phyloP scores from a whole-genome alignment of 2,113 vertebrate species.

The Paradisaea rubra region DNA sequence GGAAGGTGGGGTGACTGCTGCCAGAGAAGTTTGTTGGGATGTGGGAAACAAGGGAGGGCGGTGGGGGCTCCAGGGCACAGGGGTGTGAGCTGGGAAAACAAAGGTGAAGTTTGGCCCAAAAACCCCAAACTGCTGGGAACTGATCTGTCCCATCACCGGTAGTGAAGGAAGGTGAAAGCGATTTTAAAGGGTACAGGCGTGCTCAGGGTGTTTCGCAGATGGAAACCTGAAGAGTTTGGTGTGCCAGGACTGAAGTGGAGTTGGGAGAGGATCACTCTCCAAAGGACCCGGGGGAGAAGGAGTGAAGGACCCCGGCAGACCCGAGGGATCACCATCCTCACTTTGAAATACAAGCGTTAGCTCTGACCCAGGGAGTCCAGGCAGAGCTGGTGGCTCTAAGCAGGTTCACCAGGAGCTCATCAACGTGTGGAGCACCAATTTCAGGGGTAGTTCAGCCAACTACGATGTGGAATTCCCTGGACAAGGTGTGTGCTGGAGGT shows the following conservation, averaged over 20 bases:
- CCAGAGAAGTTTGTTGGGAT: rapidly evolving
- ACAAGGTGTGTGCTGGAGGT: background rate
- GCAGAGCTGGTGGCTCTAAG: background rate
- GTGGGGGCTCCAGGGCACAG: rapidly evolving
- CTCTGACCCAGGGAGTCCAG: background rate
- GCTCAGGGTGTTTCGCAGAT: background rate
- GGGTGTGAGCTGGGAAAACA: rapidly evolving
- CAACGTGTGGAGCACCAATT: rapidly evolving
- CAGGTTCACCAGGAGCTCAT: background rate
- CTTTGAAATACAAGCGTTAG: rapidly evolving
- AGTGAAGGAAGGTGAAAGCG: rapidly evolving
- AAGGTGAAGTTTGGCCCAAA: rapidly evolving
- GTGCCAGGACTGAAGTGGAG: background rate
- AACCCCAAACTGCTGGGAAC: rapidly evolving
- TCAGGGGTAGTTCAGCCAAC: rapidly evolving
- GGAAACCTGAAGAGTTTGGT: background rate
- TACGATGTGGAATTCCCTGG: rapidly evolving
- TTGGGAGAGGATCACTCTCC: background rate
- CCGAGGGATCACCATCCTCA: rapidly evolving
- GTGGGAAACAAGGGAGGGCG: rapidly evolving
- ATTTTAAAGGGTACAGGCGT: rapidly evolving
- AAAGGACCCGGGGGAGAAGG: rapidly evolving
- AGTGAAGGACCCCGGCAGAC: rapidly evolving
- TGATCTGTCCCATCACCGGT: rapidly evolving
- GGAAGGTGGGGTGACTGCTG: rapidly evolving